A percentile compares a stretch with the other conserved stretches of the same genome.
Conservation (phyloP, 1,140 invertebrate genomes). For the Bombus breviceps region DNA sequence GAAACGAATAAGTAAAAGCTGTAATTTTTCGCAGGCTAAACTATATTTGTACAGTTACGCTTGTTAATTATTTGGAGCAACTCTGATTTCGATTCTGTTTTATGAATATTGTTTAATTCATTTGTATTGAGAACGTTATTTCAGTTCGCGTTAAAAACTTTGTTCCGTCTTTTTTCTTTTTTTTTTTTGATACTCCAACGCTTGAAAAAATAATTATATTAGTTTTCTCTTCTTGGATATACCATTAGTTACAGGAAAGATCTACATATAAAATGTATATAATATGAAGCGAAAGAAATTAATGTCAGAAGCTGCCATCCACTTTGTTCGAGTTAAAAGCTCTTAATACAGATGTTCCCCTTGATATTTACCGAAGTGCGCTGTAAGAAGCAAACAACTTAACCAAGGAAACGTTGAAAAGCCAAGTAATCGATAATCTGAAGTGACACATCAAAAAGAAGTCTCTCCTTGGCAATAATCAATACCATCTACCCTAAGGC, state of each 20-base stretch:
- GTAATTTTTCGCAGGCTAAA: constrained; percentile 21
- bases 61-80: constrained; percentile 29
- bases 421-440: constrained; percentile 18
- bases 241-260: no score
- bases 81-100: not conserved
- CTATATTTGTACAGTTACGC: constrained; percentile 53
- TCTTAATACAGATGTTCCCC: not conserved
- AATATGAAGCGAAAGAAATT: not conserved
- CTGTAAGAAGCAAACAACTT: constrained; percentile 33
- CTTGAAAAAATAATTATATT: no score
- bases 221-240: no score
- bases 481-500: not conserved
- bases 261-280: not conserved
- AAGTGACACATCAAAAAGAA: constrained; percentile 3
- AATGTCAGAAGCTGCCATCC: not conserved
- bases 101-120: not conserved
- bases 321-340: not conserved
- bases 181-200: no score
- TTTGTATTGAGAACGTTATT: not conserved
- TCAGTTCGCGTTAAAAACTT: not conserved
- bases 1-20: not conserved
- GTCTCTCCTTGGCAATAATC: not conserved
- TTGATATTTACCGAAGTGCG: constrained; percentile 6
- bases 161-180: no score
- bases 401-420: not conserved